These are phyloP conservation scores for Chlorospingus semifuscus DNA, from an alignment of 2,797 vertebrate species.

Conservation along the genomic window DNA sequence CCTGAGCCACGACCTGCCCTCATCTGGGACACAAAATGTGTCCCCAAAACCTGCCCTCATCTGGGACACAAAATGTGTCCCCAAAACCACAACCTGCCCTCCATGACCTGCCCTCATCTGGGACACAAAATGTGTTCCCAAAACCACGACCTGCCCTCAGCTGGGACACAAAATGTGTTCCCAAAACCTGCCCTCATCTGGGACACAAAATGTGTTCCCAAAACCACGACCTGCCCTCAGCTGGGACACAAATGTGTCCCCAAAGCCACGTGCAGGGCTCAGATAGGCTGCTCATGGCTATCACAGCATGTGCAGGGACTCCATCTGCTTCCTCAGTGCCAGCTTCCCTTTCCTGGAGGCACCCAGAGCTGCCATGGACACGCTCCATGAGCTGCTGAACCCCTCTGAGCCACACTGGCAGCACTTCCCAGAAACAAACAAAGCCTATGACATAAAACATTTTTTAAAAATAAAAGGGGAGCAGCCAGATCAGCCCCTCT, in stretches of 20 bases:
- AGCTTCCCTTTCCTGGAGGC: not conserved
- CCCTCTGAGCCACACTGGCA: not conserved
- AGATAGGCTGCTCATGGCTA: accelerated
- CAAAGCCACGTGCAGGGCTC: not conserved
- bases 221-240: not conserved
- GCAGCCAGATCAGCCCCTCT: not conserved
- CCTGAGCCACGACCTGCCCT: not conserved
- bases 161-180: not conserved
- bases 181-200: not conserved
- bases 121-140: no score
- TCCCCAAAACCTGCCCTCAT: not conserved
- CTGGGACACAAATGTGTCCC: not conserved
- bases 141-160: not conserved
- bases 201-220: no score
- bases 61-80: no score
- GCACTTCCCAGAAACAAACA: not conserved
- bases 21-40: not conserved
- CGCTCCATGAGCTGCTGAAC: not conserved
- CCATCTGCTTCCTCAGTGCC: not conserved
- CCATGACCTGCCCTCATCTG: not conserved
- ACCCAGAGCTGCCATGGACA: not conserved
- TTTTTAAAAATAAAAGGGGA: not conserved
- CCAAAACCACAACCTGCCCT: not conserved
- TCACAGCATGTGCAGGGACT: not conserved
- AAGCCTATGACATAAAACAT: not conserved